A percentile compares a stretch with the other conserved stretches of the same genome.
Evolutionary conservation across 2,113 vertebrate species (phyloP).

Genomic region (Platichthys stellatus): DNA sequence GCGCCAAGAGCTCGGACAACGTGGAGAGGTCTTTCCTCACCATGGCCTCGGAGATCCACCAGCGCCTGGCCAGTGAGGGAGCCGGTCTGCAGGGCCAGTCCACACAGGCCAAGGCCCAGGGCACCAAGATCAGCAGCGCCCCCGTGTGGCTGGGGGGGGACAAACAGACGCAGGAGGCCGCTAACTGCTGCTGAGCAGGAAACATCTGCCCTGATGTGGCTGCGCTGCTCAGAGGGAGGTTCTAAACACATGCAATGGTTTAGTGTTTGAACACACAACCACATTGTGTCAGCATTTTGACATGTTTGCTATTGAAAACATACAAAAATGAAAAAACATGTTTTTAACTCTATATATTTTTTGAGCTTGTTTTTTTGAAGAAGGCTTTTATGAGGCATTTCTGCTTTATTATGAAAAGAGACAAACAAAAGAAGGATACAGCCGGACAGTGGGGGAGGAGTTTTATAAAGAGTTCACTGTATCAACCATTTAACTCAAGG

Average conservation of each 20-base stretch:
- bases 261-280: no score
- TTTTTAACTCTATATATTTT: no score
- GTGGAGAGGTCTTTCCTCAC: conserved; percentile 98
- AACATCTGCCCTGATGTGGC: no score
- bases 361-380: background rate
- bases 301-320: no score
- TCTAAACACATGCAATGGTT: no score
- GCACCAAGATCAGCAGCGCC: conserved; percentile 88
- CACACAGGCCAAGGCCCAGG: conserved; percentile 56
- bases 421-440: background rate
- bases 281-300: no score
- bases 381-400: no score
- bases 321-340: no score
- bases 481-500: background rate
- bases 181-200: conserved; percentile 75
- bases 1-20: conserved; percentile 94
- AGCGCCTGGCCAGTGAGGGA: conserved; percentile 86
- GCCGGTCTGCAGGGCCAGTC: conserved; percentile 70
- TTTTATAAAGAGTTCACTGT: no score
- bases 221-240: no score
- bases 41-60: conserved; percentile 98
- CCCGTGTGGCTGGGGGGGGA: conserved; percentile 85
- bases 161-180: conserved; percentile 66
- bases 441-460: no score
- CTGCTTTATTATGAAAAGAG: background rate